Conservation (phyloP, 1,140 invertebrate species). For the Wiebesia pumilae region DNA sequence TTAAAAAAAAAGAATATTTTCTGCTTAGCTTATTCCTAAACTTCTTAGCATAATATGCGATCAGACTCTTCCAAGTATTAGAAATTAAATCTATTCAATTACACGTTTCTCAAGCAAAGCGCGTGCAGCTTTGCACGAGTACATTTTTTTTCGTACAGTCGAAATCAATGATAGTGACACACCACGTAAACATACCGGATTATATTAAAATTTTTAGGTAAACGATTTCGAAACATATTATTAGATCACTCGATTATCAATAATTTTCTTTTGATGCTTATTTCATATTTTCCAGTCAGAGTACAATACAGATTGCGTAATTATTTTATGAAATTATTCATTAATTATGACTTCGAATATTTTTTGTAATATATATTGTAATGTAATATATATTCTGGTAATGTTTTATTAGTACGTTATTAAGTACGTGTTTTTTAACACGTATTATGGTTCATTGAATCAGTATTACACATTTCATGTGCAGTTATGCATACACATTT, state of each 20-base stretch:
- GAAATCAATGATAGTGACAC: neutral
- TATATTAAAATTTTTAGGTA: neutral
- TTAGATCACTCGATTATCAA: neutral
- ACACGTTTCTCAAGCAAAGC: neutral
- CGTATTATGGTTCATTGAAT: slow-evolving; percentile 27
- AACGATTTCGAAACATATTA: neutral
- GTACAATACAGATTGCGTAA: neutral
- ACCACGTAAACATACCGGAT: neutral
- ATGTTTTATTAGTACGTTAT: neutral
- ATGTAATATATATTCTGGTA: neutral
- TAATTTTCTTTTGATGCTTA: neutral
- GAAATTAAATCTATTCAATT: neutral
- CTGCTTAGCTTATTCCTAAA: too few relatives aligned
- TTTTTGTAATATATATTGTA: neutral
- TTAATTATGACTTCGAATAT: too few relatives aligned
- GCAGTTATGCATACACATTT: slow-evolving; percentile 14
- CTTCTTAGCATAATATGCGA: too few relatives aligned
- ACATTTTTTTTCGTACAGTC: neutral
- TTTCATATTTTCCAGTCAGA: neutral
- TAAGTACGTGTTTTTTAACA: slow-evolving; percentile 27
- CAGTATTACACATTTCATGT: slow-evolving; percentile 30
- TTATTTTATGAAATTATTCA: neutral
- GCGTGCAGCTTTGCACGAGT: neutral
- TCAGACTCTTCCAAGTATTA: neutral
- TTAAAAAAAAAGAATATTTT: too few relatives aligned